Base-by-base conservation (phyloP, 2,113 vertebrate species). In the Hemicordylus capensis region DNA sequence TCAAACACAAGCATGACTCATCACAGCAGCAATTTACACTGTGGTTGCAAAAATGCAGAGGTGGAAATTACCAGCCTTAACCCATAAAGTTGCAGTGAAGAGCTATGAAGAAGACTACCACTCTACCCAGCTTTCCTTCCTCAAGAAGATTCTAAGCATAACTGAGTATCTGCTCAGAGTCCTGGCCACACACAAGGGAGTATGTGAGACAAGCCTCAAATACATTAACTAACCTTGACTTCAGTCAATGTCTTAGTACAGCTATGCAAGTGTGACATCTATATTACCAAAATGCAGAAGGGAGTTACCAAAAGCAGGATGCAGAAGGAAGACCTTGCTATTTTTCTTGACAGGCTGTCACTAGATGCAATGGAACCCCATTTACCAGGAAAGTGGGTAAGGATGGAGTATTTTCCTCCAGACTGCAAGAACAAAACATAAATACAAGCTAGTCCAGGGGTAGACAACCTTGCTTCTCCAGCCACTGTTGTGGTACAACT, bases 1-100 rank as follows among this genome's bases (percentile, higher is more conserved):
- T 87, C 26, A 59, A 61, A 59, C 73, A 51, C 9, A 72, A 63
- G 66, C n/a, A 63, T 79, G 84, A 85, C 31, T 82, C 85, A 76
- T 63, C 64, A n/a, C 54, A 42, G 76, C 85, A 70, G 73, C 56
- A 48, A 77, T 76, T 46, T 67, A 51, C 74, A 42, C 42, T 26
- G 26, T 51, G 42, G 54, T 51, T 70, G 34, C 19, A 63, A 48
- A 67, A 77, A 72, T 48, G 42, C 26, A 82, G 66, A 72, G 54
- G n/a, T 73, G 77, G 61, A 11, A 34, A 85, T 48, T 34, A 72
- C 31, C 66, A 48, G 54, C 42, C n/a, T 82, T 70, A 79, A 70
- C 51, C n/a, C 26, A 61, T 39, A 14, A 14, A 59, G 64, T 24
- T 70, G 76, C 75, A 56, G 4, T 10, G 28, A 26, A 76, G 44